Conservation (phyloP, 2,797 vertebrate genomes). For the Gymnoscopelus braueri region DNA sequence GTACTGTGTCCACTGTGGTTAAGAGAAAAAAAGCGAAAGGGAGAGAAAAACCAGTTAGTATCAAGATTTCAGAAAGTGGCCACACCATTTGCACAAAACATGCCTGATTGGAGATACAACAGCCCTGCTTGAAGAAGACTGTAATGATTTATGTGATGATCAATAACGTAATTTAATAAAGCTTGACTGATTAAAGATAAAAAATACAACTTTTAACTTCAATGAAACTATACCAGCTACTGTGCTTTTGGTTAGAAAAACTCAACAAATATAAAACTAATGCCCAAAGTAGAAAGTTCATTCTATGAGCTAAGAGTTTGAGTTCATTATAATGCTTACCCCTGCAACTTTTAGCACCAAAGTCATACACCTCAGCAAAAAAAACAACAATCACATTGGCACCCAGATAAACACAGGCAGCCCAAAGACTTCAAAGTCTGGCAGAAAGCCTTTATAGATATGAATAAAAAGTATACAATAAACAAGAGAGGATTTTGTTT, state of each 20-base stretch:
- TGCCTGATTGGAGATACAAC: constrained; percentile 1
- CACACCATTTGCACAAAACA: background rate
- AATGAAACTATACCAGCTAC: background rate
- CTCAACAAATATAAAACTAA: background rate
- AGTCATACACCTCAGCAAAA: constrained; percentile 18
- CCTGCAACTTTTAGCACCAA: background rate
- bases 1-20: constrained; percentile 49
- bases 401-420: background rate
- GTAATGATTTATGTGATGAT: background rate
- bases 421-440: background rate
- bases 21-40: constrained; percentile 22
- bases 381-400: background rate
- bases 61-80: constrained; percentile 21
- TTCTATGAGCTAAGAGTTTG: background rate
- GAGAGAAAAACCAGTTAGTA: constrained; percentile 19
- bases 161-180: background rate
- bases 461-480: background rate
- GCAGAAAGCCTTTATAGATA: background rate
- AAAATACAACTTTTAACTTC: background rate
- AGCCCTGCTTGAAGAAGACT: background rate
- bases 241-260: background rate
- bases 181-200: background rate
- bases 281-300: background rate
- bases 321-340: background rate
- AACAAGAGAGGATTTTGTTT: background rate